Conservation (phyloP, 2,113 vertebrate species). For the Dasyurus viverrinus region DNA sequence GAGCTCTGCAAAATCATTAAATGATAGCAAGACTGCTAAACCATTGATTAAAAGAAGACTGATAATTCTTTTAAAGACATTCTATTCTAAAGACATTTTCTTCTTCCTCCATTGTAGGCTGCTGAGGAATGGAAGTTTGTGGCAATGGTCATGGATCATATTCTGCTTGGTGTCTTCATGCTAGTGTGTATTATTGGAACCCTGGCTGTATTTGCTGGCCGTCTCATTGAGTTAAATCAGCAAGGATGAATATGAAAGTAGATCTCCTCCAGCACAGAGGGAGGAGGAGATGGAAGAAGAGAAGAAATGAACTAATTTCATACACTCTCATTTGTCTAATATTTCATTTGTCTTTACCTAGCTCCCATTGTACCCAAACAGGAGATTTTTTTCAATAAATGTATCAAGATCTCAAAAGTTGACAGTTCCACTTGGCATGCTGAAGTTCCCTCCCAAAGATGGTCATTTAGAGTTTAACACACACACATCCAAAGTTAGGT, state of each 20-base stretch:
- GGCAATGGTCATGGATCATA: conserved; percentile 98
- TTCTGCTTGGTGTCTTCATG: conserved; percentile 98
- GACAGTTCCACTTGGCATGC: background rate
- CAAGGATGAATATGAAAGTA: conserved; percentile 83
- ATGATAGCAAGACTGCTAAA: background rate
- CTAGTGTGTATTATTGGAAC: conserved; percentile 96
- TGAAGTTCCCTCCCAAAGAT: background rate
- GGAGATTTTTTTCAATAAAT: conserved; percentile 27
- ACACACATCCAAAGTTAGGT: background rate
- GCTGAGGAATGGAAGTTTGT: conserved; percentile 99
- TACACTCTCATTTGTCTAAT: background rate
- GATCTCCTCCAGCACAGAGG: conserved; percentile 4
- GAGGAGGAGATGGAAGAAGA: background rate
- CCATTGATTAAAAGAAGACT: background rate
- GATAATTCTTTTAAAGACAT: background rate
- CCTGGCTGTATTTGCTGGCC: conserved; percentile 94
- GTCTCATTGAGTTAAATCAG: conserved; percentile 95
- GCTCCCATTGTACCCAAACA: background rate
- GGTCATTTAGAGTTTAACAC: background rate
- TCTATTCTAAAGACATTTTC: conserved; percentile 34
- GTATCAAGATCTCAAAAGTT: background rate
- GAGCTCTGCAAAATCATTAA: background rate
- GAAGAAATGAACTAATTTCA: background rate
- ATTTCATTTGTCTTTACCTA: background rate
- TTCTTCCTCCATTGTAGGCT: conserved; percentile 85